phyloP scores from a whole-genome alignment of 2,888 invertebrate species.

The Trichopria drosophilae region DNA sequence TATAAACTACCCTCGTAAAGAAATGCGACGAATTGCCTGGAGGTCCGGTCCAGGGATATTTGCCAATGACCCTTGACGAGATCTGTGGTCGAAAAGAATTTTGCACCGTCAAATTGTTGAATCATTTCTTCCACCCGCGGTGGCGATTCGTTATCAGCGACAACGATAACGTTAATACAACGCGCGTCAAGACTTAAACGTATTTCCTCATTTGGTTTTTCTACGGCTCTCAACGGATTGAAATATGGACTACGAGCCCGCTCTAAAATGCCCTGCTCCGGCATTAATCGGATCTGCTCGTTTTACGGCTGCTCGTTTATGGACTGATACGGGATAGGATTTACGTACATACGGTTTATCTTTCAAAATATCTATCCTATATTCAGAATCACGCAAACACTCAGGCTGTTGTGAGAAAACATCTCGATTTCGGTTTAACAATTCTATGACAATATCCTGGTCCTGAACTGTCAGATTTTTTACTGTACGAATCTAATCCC shows the following conservation, averaged over 20 bases:
- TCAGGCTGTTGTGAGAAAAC: neutral
- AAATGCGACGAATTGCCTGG: too few relatives aligned
- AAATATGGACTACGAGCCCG: conserved; percentile 42
- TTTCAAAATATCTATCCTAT: neutral
- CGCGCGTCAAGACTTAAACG: conserved; percentile 7
- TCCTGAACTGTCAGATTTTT: too few relatives aligned
- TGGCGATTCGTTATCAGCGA: too few relatives aligned
- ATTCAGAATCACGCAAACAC: neutral
- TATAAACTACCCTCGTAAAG: too few relatives aligned
- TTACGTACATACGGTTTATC: neutral
- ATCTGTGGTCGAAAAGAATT: conserved; percentile 35
- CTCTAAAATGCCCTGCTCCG: conserved; percentile 43
- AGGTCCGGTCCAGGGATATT: conserved; percentile 30
- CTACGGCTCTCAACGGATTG: conserved; percentile 29
- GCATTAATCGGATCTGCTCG: conserved; percentile 38
- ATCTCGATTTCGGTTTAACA: too few relatives aligned
- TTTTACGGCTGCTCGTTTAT: neutral
- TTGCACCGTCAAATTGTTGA: conserved; percentile 33
- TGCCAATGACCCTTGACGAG: too few relatives aligned
- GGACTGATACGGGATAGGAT: neutral
- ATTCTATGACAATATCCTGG: too few relatives aligned
- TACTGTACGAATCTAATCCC: too few relatives aligned
- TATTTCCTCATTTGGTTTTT: neutral
- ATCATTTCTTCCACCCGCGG: too few relatives aligned
- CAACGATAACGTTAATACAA: neutral